Conservation (phyloP, 2,888 invertebrate genomes). For the Polietes domitor region DNA sequence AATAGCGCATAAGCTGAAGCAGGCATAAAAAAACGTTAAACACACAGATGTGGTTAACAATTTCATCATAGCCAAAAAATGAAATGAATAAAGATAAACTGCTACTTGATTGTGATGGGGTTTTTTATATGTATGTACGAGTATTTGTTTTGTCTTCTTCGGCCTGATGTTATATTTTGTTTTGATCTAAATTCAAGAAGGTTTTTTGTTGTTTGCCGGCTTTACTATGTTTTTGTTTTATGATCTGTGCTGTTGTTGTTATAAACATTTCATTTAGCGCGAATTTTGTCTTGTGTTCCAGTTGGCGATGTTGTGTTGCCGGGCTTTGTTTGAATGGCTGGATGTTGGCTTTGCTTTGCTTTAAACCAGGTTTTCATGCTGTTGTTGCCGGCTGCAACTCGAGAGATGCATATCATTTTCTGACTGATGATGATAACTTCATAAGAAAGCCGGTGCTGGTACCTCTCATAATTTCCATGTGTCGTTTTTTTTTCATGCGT, state of each 20-base stretch:
- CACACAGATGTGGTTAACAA: not conserved
- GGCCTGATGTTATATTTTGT: slow-evolving; percentile 18
- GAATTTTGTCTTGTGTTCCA: slow-evolving; percentile 48
- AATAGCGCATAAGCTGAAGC: slow-evolving; percentile 5
- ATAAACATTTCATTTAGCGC: slow-evolving; percentile 54
- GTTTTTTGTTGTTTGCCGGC: slow-evolving; percentile 51
- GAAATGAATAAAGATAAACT: not conserved
- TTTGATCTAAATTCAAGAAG: slow-evolving; percentile 38
- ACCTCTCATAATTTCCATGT: slow-evolving; percentile 42
- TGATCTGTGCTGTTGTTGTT: slow-evolving; percentile 39
- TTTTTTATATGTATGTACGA: not conserved
- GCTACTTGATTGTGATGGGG: slow-evolving; percentile 25
- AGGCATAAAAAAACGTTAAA: not conserved
- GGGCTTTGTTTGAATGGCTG: not conserved
- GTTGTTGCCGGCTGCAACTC: slow-evolving; percentile 54
- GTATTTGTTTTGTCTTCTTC: not conserved
- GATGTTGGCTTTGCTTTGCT: not conserved
- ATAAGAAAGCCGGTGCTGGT: slow-evolving; percentile 63
- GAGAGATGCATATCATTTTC: slow-evolving; percentile 65
- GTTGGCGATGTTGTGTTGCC: not conserved
- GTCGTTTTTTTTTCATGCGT: slow-evolving; percentile 13
- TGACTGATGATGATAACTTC: slow-evolving; percentile 53
- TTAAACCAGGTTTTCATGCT: slow-evolving; percentile 17
- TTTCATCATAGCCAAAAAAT: slow-evolving; percentile 5
- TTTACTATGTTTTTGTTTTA: slow-evolving; percentile 35